These are phyloP conservation scores for Lymantria monacha DNA, from an alignment of 2,888 invertebrate species.

Conservation along the genomic window DNA sequence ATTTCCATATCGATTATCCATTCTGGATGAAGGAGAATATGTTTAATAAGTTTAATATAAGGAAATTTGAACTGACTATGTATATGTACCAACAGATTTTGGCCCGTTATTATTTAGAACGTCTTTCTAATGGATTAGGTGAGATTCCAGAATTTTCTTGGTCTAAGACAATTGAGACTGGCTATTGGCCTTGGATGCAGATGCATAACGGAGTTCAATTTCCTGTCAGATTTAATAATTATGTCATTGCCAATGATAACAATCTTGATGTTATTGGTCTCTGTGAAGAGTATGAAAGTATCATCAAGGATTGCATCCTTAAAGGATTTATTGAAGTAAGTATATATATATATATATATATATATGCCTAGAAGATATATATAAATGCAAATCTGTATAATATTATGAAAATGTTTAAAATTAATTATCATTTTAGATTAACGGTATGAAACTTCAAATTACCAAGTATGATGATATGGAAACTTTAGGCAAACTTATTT, in stretches of 20 bases:
- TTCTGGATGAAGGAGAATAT: slow-evolving; percentile 82
- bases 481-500: slow-evolving; percentile 79
- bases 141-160: slow-evolving; percentile 69
- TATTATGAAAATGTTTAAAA: background rate
- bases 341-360: slow-evolving; percentile 8
- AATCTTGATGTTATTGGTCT: slow-evolving; percentile 52
- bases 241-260: slow-evolving; percentile 50
- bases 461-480: slow-evolving; percentile 76
- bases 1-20: slow-evolving; percentile 83
- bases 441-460: slow-evolving; percentile 60
- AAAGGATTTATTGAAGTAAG: slow-evolving; percentile 75
- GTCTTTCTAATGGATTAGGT: slow-evolving; percentile 76
- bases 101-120: slow-evolving; percentile 82
- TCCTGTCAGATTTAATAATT: slow-evolving; percentile 75
- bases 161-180: slow-evolving; percentile 65
- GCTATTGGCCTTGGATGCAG: slow-evolving; percentile 82
- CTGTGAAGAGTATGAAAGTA: slow-evolving; percentile 70
- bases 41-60: slow-evolving; percentile 53
- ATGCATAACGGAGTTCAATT: slow-evolving; percentile 80
- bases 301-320: slow-evolving; percentile 82
- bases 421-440: slow-evolving; percentile 46
- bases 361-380: background rate
- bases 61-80: slow-evolving; percentile 80
- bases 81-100: slow-evolving; percentile 85
- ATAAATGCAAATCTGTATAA: background rate